These are phyloP conservation scores for Gonioctena quinquepunctata DNA, from an alignment of 1,140 invertebrate species.

Conservation along the genomic window DNA sequence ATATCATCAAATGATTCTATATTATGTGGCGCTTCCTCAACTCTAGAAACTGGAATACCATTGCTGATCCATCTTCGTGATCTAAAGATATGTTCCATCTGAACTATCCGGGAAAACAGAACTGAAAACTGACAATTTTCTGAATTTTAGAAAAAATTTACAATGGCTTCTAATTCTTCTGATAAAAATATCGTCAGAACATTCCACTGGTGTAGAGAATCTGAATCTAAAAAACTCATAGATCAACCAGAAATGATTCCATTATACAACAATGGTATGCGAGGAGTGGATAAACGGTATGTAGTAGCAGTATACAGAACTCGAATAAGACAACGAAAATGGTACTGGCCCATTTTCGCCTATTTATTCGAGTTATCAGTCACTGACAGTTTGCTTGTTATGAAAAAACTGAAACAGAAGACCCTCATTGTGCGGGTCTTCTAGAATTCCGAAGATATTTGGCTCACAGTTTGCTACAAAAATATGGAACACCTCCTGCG, in stretches of 20 bases:
- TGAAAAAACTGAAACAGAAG: not conserved
- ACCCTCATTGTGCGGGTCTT: not conserved
- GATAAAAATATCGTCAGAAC: too few relatives aligned
- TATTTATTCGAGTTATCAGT: not conserved
- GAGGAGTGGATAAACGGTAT: not conserved
- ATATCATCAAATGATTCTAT: not conserved
- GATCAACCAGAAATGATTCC: too few relatives aligned
- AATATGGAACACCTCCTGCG: not conserved
- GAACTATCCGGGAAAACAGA: too few relatives aligned
- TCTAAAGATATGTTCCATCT: not conserved
- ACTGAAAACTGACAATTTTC: too few relatives aligned
- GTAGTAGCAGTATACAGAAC: not conserved
- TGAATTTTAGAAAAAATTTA: too few relatives aligned
- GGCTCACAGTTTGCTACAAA: not conserved
- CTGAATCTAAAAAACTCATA: too few relatives aligned
- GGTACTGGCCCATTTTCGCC: not conserved
- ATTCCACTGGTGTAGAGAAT: too few relatives aligned
- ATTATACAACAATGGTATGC: too few relatives aligned
- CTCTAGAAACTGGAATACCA: not conserved
- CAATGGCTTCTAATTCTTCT: too few relatives aligned
- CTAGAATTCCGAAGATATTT: not conserved
- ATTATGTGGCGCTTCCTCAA: not conserved
- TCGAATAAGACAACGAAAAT: not conserved
- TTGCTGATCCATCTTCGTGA: not conserved
- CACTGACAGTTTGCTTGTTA: not conserved